These are phyloP conservation scores for Mus spicilegus DNA, from an alignment of 2,113 vertebrate genomes.

Conservation along the genomic window DNA sequence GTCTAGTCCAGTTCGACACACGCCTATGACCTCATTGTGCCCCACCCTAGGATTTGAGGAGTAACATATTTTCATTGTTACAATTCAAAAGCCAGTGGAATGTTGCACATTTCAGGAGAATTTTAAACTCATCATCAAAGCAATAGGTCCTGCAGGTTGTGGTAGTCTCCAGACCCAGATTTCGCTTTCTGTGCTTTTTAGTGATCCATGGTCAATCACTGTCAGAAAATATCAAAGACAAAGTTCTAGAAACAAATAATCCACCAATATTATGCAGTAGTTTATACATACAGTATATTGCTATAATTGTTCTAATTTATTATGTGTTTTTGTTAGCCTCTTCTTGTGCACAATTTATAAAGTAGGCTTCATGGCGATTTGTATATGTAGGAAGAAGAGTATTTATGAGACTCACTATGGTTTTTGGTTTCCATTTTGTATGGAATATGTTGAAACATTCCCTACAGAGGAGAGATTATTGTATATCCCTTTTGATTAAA, in stretches of 20 bases:
- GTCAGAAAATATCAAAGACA: not conserved
- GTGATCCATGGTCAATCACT: not conserved
- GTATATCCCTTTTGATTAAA: not conserved
- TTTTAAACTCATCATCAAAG: not conserved
- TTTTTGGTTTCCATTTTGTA: not conserved
- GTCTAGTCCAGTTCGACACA: conserved; percentile 94
- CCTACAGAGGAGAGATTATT: not conserved
- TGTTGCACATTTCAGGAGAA: not conserved
- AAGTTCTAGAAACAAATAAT: not conserved
- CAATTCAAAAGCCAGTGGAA: not conserved
- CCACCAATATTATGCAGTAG: not conserved
- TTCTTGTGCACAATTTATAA: not conserved
- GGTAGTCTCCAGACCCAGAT: not conserved
- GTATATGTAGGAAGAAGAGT: not conserved
- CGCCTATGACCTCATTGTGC: conserved; percentile 99
- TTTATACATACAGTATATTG: not conserved
- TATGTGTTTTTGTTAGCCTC: not conserved
- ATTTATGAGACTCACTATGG: not conserved
- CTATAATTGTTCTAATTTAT: not conserved
- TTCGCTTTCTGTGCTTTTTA: not conserved
- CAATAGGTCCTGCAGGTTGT: not conserved
- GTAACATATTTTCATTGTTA: conserved; percentile 37
- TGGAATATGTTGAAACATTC: not conserved
- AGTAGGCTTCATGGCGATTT: not conserved
- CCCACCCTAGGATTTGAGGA: conserved; percentile 90